Evolutionary conservation across 2,113 vertebrate genomes (phyloP), one percentile per base, ranked within the genome.

Genomic region (Entomyzon cyanotis): DNA sequence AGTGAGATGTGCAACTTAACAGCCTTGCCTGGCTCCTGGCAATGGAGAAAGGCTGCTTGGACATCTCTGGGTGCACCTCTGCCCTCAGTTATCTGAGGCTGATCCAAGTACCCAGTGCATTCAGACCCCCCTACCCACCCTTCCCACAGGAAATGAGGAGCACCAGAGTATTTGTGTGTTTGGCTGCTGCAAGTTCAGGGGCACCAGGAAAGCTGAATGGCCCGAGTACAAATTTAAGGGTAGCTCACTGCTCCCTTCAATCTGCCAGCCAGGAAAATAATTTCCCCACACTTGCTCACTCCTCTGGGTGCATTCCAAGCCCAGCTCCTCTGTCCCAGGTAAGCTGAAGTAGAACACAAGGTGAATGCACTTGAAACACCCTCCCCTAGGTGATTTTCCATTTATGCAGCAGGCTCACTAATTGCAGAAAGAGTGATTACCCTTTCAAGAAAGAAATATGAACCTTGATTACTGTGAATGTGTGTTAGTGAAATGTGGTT

Each of bases 381-480:
- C 89, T 91, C 79, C 90, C 94, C 59, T 75, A 87, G 88, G 94
- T 96, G 90, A 83, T 88, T 88, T 94, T 93, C 92, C 88, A 92
- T 80, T 96, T 94, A 88, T 79, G 58, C 63, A 83, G 84, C 78
- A 95, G 70, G 63, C 82, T 96, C 76, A 30, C 90, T 96, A 96
- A 96, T 95, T 96, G 94, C 88, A 73, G 71, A 69, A 78, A 79
- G 86, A 92, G 90, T 93, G 90, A 96, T 95, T 94, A 93, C 63
- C 85, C 92, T 95, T 95, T 93, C 94, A 93, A 60, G 79, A 76
- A 85, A 91, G 68, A 95, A 95, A 96, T 90, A 80, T 58, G 83
- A 90, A 96, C 91, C 92, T 94, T 96, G 96, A 96, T 96, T 96
- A 95, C 88, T 93, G 19, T 76, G 83, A 95, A 75, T 75, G 64